Evolutionary conservation across 2,113 vertebrate genomes (phyloP), one percentile per base, ranked within the genome.

Genomic region (Periophthalmus modestus): DNA sequence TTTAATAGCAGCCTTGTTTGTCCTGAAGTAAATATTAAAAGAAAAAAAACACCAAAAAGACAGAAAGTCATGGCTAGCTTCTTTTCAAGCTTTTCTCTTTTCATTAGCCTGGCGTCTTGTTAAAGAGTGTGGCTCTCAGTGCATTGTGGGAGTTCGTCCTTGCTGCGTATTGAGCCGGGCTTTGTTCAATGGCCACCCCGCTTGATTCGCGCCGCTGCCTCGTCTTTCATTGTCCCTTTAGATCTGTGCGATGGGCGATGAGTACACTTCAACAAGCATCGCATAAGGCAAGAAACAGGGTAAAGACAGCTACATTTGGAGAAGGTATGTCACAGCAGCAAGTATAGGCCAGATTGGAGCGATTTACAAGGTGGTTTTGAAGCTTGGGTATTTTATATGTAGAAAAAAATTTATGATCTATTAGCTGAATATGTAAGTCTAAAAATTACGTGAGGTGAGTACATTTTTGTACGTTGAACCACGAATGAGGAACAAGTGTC

Each of bases 11-110:
- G 66, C 66, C 77, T 82, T 78, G 59, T 59, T 79, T 47, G 34
- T 34, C 19, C 61, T 72, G 68, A 50, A 69, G 59, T 59, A 55
- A 76, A 13, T 66, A 63, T 68, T 78, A 58, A 77, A 75, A 11
- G 13, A 23, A 61, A 23, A 70, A 59, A 12, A 54, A 71, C 16
- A 57, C n/a, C 63, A 71, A 80, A 82, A 75, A 77, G 39, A 77
- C 54, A 68, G 65, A 75, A 69, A 83, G 72, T 83, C 74, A 75
- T 39, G 55, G 74, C 76, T 80, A 71, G 62, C 74, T 70, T 76
- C 69, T 19, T 69, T 81, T 75, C 39, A 43, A 43, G 47, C 34
- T 6, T 12, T 62, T 70, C 81, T 48, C 68, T 81, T n/a, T 65
- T 78, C 61, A 81, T 7, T 36, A 68, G 28, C 34, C 57, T 23